Evolutionary conservation across 2,888 invertebrate species (phyloP).

Genomic region (Oligia fasciuncula): DNA sequence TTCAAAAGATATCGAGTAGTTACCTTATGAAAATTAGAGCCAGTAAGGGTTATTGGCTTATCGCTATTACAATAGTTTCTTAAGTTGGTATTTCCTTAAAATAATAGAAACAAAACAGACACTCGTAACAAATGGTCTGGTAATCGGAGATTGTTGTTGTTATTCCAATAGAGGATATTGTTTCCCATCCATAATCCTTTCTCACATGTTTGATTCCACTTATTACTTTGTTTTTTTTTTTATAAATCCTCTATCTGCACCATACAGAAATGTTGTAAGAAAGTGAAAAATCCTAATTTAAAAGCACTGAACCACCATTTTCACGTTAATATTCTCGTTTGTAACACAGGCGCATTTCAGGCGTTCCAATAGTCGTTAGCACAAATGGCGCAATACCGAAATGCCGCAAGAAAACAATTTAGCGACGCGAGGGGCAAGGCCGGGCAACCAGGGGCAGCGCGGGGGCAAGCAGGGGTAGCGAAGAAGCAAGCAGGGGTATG

Average conservation of each 20-base stretch:
- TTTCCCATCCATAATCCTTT: neutral
- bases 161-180: neutral
- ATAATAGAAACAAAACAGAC: neutral
- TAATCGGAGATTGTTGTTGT: neutral
- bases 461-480: conserved; percentile 38
- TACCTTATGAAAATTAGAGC: neutral
- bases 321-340: conserved; percentile 52
- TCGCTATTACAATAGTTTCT: neutral
- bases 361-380: conserved; percentile 73
- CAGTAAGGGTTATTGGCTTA: neutral
- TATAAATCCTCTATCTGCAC: neutral
- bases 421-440: conserved; percentile 72
- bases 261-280: neutral
- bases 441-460: conserved; percentile 25
- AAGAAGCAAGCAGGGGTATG: conserved; percentile 57
- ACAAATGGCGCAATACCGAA: conserved; percentile 73
- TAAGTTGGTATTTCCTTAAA: neutral
- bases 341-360: conserved; percentile 52
- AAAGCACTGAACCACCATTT: conserved; percentile 15
- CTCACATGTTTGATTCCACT: neutral
- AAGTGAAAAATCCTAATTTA: conserved; percentile 8
- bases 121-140: neutral
- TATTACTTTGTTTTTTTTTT: neutral
- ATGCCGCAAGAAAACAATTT: conserved; percentile 86
- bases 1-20: neutral